A percentile compares a stretch with the other conserved stretches of the same genome.
Evolutionary conservation across 1,140 invertebrate genomes (phyloP).

Genomic region (Cotesia typhae): DNA sequence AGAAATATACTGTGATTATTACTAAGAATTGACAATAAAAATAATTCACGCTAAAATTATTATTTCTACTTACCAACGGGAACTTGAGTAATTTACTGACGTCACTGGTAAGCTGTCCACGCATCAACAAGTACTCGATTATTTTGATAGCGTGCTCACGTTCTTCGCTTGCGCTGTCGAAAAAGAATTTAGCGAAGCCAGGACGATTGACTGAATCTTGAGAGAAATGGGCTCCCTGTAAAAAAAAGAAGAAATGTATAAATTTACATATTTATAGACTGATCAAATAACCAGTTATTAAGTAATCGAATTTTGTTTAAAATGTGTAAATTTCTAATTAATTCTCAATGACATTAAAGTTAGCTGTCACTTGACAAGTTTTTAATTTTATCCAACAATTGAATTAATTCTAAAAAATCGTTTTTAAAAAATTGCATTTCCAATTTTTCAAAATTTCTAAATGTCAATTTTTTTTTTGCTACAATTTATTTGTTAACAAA

Average conservation of each 20-base stretch:
- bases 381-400: too few species aligned
- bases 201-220: constrained; percentile 81
- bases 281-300: too few species aligned
- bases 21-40: not conserved
- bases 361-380: too few species aligned
- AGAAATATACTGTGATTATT: not conserved
- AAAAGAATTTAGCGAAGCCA: constrained; percentile 90
- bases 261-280: constrained; percentile 5
- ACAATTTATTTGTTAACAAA: too few species aligned
- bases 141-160: constrained; percentile 89
- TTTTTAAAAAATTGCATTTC: too few species aligned
- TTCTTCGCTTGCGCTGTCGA: constrained; percentile 86
- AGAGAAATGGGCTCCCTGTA: constrained; percentile 82
- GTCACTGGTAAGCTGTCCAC: constrained; percentile 78
- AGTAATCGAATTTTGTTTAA: too few species aligned
- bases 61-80: constrained; percentile 66
- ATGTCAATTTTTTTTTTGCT: too few species aligned
- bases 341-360: not conserved
- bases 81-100: constrained; percentile 73
- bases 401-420: too few species aligned
- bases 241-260: constrained; percentile 31
- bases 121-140: constrained; percentile 89
- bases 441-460: too few species aligned
- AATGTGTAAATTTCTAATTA: not conserved
- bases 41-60: not conserved